Evolutionary conservation across 2,113 vertebrate species (phyloP), one percentile per base, ranked within the genome.

Genomic region (Myxocyprinus asiaticus): DNA sequence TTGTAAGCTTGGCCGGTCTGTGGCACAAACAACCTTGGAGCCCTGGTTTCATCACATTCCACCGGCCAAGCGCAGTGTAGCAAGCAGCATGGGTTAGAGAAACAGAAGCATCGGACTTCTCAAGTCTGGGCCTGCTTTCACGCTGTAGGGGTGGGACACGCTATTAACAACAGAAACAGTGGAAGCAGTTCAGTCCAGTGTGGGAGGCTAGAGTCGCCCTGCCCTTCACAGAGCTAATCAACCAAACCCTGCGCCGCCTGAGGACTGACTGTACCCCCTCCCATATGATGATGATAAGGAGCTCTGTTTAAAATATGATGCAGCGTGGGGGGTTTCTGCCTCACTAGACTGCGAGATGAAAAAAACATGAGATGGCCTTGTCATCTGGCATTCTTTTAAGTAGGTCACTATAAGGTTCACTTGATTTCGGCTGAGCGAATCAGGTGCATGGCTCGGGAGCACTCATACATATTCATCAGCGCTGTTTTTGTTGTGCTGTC

Each of bases 381-480:
- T 91, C 88, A 84, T 84, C 84, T 82, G 85, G 85, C 84, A 79
- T 84, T 86, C 83, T 84, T 85, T 79, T 90, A 92, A 91, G 87
- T 92, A 88, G 91, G 91, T 91, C 91, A 90, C 85, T 83, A 85
- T 85, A 86, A 88, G 88, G 88, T 88, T 90, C 85, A 81, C 83
- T 88, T 90, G 88, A 91, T 89, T 87, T 88, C 86, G 90, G 86
- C 83, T 82, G 12, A 88, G 88, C 83, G 76, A 88, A 84, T 88
- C 81, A 62, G 45, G 80, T 87, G 85, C 68, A 72, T 84, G 85
- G 87, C 88, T 81, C 68, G 68, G 85, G 86, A 90, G 79, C 80
- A 6, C 73, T 22, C 73, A 91, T 93, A 86, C 88, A 92, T 92
- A 92, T 93, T 90, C 83, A 90, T 89, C 59, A 75, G 70, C 6